phyloP scores from a whole-genome alignment of 2,113 vertebrate species.

The Gymnarchus niloticus region DNA sequence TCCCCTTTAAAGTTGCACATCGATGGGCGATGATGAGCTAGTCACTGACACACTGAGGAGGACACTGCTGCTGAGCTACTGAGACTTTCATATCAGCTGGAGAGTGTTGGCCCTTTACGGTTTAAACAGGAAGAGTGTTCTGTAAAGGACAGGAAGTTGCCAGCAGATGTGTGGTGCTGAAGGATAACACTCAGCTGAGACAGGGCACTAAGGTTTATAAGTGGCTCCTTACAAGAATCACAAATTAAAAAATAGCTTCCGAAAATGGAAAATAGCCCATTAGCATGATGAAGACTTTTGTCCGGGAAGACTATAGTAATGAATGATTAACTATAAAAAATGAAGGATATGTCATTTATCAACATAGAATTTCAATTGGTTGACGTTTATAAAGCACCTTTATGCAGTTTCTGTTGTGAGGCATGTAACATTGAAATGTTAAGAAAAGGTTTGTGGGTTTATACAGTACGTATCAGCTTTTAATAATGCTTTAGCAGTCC shows the following conservation, averaged over 20 bases:
- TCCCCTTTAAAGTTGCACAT: too few species aligned
- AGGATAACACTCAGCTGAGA: background rate
- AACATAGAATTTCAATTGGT: background rate
- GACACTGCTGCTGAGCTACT: background rate
- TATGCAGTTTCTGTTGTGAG: background rate
- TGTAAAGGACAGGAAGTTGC: constrained; percentile 19
- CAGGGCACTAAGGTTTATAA: constrained; percentile 24
- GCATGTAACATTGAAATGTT: background rate
- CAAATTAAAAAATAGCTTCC: background rate
- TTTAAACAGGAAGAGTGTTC: constrained; percentile 23
- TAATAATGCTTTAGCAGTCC: constrained; percentile 45
- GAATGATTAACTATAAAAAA: background rate
- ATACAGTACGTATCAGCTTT: constrained; percentile 24
- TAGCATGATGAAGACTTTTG: background rate
- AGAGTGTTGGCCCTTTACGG: background rate
- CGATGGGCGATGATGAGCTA: too few species aligned
- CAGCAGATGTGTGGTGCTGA: background rate
- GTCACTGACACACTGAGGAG: background rate
- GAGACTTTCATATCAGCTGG: background rate
- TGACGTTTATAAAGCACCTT: background rate
- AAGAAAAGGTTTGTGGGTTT: background rate
- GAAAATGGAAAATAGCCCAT: background rate
- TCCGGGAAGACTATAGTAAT: background rate
- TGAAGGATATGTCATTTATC: background rate
- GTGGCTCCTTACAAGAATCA: background rate